Conservation (phyloP, 2,113 vertebrate genomes). For the Cairina moschata region DNA sequence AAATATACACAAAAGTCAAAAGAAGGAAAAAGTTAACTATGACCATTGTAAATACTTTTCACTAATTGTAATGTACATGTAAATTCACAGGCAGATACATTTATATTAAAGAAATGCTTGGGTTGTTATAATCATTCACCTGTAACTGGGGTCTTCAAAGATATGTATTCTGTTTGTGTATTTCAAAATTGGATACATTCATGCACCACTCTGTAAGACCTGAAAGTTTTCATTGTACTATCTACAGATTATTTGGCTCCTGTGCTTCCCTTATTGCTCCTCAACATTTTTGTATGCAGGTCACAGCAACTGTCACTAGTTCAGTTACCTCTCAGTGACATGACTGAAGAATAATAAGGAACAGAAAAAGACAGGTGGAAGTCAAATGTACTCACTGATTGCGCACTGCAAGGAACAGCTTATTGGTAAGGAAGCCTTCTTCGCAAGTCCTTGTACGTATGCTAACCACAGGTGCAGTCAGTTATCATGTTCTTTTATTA, state of each 20-base stretch:
- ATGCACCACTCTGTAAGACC: accelerated
- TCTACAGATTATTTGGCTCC: background rate
- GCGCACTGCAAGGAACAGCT: background rate
- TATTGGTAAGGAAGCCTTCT: background rate
- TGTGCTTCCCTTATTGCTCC: background rate
- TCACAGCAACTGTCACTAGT: background rate
- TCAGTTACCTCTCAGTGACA: background rate
- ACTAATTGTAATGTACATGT: background rate
- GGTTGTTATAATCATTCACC: background rate
- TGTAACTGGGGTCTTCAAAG: background rate
- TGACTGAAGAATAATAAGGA: accelerated
- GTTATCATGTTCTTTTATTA: background rate
- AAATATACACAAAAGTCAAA: background rate
- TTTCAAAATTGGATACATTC: background rate
- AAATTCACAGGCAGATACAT: background rate
- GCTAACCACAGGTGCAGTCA: background rate
- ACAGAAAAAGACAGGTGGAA: background rate
- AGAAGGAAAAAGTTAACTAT: background rate
- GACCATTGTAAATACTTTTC: background rate
- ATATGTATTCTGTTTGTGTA: background rate
- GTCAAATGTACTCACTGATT: too few species aligned
- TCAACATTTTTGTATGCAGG: accelerated
- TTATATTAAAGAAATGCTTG: background rate
- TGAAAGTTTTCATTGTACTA: background rate
- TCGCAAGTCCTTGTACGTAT: background rate